These are phyloP conservation scores for Pheosia gnoma DNA, from an alignment of 2,888 invertebrate species.

Conservation along the genomic window DNA sequence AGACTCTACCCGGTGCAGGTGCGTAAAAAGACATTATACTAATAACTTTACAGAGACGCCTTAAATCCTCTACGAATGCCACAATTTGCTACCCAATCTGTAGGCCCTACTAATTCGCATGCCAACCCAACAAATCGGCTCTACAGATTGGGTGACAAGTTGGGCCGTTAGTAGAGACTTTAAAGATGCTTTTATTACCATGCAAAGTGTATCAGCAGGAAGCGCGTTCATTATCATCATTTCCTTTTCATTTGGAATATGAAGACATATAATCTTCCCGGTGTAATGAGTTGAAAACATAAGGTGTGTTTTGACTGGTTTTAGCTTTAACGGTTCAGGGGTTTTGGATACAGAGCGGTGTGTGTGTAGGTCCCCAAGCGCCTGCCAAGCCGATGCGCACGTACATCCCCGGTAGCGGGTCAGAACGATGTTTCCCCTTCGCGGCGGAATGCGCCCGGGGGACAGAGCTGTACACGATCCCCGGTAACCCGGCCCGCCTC, in stretches of 20 bases:
- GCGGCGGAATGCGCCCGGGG: constrained; percentile 64
- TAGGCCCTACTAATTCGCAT: too few relatives aligned
- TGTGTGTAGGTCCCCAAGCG: constrained; percentile 70
- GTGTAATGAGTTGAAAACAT: constrained; percentile 6
- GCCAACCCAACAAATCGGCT: too few relatives aligned
- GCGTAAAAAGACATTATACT: constrained; percentile 11
- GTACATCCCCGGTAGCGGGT: constrained; percentile 67
- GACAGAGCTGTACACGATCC: constrained; percentile 71
- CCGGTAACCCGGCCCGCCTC: constrained; percentile 65
- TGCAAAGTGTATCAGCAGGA: constrained; percentile 19
- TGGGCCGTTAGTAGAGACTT: constrained; percentile 6
- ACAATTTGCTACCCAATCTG: too few relatives aligned
- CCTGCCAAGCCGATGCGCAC: constrained; percentile 72
- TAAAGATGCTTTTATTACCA: constrained; percentile 9
- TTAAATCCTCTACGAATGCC: too few relatives aligned
- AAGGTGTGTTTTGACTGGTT: too few relatives aligned
- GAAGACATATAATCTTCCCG: background rate
- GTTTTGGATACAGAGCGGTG: constrained; percentile 49
- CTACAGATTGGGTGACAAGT: too few relatives aligned
- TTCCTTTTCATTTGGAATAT: background rate
- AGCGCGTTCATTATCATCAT: constrained; percentile 13
- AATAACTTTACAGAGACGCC: background rate
- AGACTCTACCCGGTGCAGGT: constrained; percentile 68
- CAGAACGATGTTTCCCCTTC: constrained; percentile 72
- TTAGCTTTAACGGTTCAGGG: constrained; percentile 12